A percentile compares a stretch with the other conserved stretches of the same genome.
Evolutionary conservation across 1,140 invertebrate species (phyloP).

Genomic region (Limonius californicus): DNA sequence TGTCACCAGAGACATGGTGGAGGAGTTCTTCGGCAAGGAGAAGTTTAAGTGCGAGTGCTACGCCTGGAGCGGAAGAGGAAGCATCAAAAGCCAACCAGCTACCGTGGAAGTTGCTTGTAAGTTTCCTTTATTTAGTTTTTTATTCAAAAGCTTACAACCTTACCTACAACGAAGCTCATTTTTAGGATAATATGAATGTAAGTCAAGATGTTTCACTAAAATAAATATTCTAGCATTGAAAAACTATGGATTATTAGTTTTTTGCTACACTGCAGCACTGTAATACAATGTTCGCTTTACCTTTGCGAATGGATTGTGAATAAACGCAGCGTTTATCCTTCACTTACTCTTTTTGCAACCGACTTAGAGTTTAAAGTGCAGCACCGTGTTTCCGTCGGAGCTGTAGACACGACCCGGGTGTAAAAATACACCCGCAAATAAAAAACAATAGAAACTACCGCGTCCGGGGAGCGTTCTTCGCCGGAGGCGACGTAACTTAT

Average conservation of each 20-base stretch:
- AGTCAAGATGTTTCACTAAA: too few species aligned
- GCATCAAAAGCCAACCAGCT: slow-evolving; percentile 77
- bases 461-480: background rate
- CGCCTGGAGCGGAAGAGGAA: slow-evolving; percentile 71
- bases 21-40: slow-evolving; percentile 84
- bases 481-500: slow-evolving; percentile 15
- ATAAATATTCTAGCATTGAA: too few species aligned
- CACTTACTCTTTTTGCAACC: too few species aligned
- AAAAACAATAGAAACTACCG: slow-evolving; percentile 8
- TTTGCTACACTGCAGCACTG: too few species aligned
- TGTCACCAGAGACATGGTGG: slow-evolving; percentile 82
- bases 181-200: too few species aligned
- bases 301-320: too few species aligned
- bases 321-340: too few species aligned
- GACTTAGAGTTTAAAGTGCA: slow-evolving; percentile 27
- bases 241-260: too few species aligned
- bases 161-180: too few species aligned
- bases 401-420: background rate
- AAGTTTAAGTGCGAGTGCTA: slow-evolving; percentile 85
- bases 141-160: too few species aligned
- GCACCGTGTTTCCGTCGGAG: slow-evolving; percentile 22
- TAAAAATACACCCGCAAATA: slow-evolving; percentile 14
- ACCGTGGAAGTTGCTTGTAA: slow-evolving; percentile 87
- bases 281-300: too few species aligned
- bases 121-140: slow-evolving; percentile 48